A percentile compares a stretch with the other conserved stretches of the same genome.
phyloP scores from a whole-genome alignment of 2,888 invertebrate genomes.

The Ypsolopha scabrella region DNA sequence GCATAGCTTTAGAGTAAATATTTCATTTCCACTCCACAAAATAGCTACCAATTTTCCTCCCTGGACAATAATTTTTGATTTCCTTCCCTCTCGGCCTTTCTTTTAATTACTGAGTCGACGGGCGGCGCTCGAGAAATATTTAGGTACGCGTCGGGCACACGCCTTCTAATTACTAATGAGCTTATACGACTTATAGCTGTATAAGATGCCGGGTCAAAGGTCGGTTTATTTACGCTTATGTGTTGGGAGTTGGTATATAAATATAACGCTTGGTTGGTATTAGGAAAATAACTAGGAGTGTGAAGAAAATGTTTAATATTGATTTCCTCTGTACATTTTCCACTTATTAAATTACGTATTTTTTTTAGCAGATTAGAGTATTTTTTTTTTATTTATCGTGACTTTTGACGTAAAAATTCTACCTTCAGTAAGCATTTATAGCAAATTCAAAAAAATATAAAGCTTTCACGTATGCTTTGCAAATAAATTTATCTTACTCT shows the following conservation, averaged over 20 bases:
- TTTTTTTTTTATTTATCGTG: too few species aligned
- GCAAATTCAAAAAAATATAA: too few species aligned
- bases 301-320: not conserved
- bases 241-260: not conserved
- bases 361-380: too few species aligned
- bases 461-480: too few species aligned
- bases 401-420: too few species aligned
- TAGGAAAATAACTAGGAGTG: not conserved
- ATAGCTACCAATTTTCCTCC: constrained; percentile 8
- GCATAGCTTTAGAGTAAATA: too few species aligned
- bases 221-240: not conserved
- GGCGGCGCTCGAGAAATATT: constrained; percentile 51
- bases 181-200: constrained; percentile 23
- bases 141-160: constrained; percentile 53
- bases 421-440: too few species aligned
- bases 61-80: constrained; percentile 58
- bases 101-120: constrained; percentile 55
- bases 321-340: too few species aligned
- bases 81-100: constrained; percentile 25
- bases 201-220: too few species aligned
- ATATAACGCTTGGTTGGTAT: not conserved
- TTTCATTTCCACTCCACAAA: not conserved
- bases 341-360: too few species aligned
- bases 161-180: constrained; percentile 64
- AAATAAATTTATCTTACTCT: too few species aligned